Percentiles rank a stretch among this genome's conserved stretches.
Conservation (phyloP, 37 sponge, comb jelly and placozoan genomes). For the Amphimedon queenslandica region DNA sequence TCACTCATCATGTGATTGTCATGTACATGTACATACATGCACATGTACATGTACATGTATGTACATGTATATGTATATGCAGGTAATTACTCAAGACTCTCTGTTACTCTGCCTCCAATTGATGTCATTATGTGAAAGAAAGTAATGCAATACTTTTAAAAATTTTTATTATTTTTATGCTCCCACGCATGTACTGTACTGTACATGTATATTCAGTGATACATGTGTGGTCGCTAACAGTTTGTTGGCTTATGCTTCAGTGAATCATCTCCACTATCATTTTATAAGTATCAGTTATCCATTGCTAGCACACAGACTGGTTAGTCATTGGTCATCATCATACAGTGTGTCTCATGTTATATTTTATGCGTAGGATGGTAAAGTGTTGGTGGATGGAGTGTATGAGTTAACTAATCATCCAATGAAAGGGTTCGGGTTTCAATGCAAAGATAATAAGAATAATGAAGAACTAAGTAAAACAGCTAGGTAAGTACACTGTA, state of each 20-base stretch:
- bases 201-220: conserved; percentile 48
- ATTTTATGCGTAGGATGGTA: too few species aligned
- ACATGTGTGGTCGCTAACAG: conserved; percentile 74
- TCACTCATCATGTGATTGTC: not conserved
- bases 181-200: not conserved
- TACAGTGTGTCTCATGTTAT: too few species aligned
- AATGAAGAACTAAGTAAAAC: too few species aligned
- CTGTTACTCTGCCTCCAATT: conserved; percentile 46
- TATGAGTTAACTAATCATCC: conserved; percentile 32
- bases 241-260: conserved; percentile 76
- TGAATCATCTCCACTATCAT: conserved; percentile 86
- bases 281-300: conserved; percentile 40
- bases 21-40: too few species aligned
- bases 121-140: conserved; percentile 40
- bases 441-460: too few species aligned
- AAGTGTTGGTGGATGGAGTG: too few species aligned
- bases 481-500: too few species aligned
- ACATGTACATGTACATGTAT: too few species aligned
- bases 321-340: too few species aligned
- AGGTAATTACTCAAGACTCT: conserved; percentile 51
- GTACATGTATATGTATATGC: too few species aligned
- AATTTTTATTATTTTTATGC: not conserved
- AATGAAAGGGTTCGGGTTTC: conserved; percentile 43
- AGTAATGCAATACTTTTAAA: conserved; percentile 10
- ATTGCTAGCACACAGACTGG: conserved; percentile 37